phyloP scores from a whole-genome alignment of 2,113 vertebrate genomes.

The Microtus richardsoni region DNA sequence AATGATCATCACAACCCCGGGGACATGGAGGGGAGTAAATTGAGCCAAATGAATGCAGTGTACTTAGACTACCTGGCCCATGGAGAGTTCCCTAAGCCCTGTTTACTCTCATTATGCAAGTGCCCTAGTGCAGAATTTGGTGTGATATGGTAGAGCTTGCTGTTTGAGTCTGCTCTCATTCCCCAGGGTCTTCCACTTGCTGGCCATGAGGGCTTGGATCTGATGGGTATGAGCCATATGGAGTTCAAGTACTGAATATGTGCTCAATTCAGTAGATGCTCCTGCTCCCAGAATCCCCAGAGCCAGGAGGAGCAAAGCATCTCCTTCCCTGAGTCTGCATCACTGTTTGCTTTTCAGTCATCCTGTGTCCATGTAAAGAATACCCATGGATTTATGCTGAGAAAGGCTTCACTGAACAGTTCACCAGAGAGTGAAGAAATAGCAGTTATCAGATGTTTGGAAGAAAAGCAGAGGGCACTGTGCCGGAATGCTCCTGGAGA shows the following conservation, averaged over 20 bases:
- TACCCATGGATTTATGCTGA: conserved; percentile 12
- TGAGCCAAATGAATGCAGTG: not conserved
- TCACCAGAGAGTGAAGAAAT: conserved; percentile 42
- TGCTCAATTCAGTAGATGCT: rapidly evolving
- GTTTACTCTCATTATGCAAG: not conserved
- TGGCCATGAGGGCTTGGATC: not conserved
- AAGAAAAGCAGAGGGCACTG: not conserved
- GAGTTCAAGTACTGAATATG: no score
- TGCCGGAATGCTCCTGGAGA: conserved; percentile 27
- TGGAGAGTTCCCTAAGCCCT: not conserved
- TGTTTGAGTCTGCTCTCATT: not conserved
- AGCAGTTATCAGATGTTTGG: conserved; percentile 18
- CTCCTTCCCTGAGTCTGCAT: not conserved
- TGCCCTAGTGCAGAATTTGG: no score
- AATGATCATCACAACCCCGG: not conserved
- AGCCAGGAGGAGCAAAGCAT: not conserved
- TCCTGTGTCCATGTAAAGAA: not conserved
- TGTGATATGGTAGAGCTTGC: not conserved
- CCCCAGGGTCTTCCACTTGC: rapidly evolving
- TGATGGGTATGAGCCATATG: rapidly evolving
- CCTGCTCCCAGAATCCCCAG: not conserved
- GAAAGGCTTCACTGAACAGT: conserved; percentile 20
- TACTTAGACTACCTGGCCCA: not conserved
- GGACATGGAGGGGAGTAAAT: not conserved
- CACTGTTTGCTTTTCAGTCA: conserved; percentile 1